phyloP scores from a whole-genome alignment of 2,888 invertebrate species.

The Lepidochrysops patricia region DNA sequence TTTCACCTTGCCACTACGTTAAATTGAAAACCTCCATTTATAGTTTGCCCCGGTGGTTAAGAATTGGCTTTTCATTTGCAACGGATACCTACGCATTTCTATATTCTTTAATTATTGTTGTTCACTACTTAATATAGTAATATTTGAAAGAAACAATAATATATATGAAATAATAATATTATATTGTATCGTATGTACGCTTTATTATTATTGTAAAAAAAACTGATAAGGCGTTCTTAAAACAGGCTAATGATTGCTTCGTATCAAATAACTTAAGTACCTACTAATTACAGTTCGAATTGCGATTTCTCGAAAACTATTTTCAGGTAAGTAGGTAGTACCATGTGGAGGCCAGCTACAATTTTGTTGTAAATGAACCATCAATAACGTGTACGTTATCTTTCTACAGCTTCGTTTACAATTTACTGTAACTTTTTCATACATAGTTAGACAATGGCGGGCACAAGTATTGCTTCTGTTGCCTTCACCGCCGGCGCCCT shows the following conservation, averaged over 20 bases:
- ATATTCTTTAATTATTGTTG: not conserved
- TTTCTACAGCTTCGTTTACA: constrained; percentile 39
- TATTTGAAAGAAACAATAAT: not conserved
- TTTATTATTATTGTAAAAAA: no score
- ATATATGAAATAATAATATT: not conserved
- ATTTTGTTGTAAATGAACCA: not conserved
- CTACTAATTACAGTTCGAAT: not conserved
- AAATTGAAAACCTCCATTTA: constrained; percentile 46
- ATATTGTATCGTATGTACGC: no score
- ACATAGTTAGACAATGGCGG: constrained; percentile 60
- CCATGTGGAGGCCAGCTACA: not conserved
- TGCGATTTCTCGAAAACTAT: not conserved
- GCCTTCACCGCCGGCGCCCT: constrained; percentile 43
- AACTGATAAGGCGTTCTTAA: not conserved
- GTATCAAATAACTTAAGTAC: constrained; percentile 1
- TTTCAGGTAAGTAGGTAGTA: not conserved
- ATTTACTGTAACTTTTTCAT: constrained; percentile 36
- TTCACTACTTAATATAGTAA: not conserved
- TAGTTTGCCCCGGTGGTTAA: constrained; percentile 33
- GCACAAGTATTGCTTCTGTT: constrained; percentile 38
- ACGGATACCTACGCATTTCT: constrained; percentile 25
- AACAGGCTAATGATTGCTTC: not conserved
- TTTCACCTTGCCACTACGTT: constrained; percentile 42
- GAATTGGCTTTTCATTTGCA: constrained; percentile 40
- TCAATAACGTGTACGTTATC: constrained; percentile 17